Conservation (phyloP, 2,113 vertebrate genomes). For the Scalopus aquaticus region DNA sequence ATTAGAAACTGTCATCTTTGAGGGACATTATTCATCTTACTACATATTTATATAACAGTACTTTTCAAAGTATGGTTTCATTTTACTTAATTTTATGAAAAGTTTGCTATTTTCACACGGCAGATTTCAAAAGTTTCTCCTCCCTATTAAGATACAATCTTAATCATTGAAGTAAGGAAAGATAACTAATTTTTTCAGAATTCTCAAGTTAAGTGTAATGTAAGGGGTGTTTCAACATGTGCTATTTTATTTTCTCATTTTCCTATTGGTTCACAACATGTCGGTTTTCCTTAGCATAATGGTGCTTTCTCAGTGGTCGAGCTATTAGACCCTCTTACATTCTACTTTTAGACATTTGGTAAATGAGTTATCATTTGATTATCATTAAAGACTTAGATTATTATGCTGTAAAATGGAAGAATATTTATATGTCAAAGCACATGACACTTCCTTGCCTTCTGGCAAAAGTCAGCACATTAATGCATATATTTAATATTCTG, state of each 20-base stretch:
- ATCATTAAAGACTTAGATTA: conserved; percentile 28
- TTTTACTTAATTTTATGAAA: neutral
- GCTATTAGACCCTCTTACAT: neutral
- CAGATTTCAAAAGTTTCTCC: neutral
- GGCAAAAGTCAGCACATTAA: neutral
- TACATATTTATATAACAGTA: neutral
- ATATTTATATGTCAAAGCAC: neutral
- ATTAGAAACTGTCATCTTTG: neutral
- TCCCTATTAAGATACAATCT: neutral
- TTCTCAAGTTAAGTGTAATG: neutral
- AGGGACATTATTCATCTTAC: neutral
- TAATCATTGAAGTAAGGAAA: neutral
- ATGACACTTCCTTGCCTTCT: neutral
- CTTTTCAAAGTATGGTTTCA: neutral
- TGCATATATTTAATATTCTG: conserved; percentile 52
- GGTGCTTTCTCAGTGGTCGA: neutral
- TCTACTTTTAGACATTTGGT: neutral
- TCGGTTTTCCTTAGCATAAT: conserved; percentile 25
- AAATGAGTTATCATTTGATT: conserved; percentile 24
- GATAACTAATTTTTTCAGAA: neutral
- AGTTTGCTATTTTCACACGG: neutral
- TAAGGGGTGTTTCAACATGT: neutral
- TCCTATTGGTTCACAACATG: neutral
- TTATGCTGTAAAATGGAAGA: neutral
- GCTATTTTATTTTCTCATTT: neutral